Evolutionary conservation across 2,797 vertebrate genomes (phyloP), one percentile per base, ranked within the genome.

Genomic region (Scarus forsteni): DNA sequence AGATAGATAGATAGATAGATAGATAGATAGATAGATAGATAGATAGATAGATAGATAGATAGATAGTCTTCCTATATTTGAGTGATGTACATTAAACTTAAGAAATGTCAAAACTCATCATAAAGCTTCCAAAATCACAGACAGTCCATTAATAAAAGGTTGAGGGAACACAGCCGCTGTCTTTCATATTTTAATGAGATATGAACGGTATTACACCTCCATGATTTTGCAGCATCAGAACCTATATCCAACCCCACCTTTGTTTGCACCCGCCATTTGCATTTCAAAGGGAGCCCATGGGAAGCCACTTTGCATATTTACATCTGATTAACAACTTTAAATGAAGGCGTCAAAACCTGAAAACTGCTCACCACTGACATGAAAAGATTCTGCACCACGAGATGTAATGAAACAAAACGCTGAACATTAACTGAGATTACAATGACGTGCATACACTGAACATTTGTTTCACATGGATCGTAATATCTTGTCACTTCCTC

Each of bases 241-340:
- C 85, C 84, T 88, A 85, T 77, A 88, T 81, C 87, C 86, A 51
- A 77, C 73, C 70, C 83, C 80, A 94, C 91, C 92, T 94, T 92
- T 94, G 89, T 93, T 94, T 94, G 89, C 90, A 88, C 74, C 81
- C 85, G 3, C 52, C 79, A 94, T 95, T 95, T 92, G 92, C 92
- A 95, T 95, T 93, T 94, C 92, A 95, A 94, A 94, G 92, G 85
- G 72, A 87, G 87, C 88, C 89, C 85, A 74, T 52, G 89, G 90
- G 92, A 93, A 80, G 79, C 78, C 74, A 86, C 82, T 91, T 91
- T 94, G 94, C 93, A 94, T 93, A 94, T 93, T 92, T 93, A 92
- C 91, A 93, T 94, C 91, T 93, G 91, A 94, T 95, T 94, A 94
- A 87, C 91, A 90, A 91, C 91, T 92, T 93, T 93, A 93, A 93